A percentile compares a stretch with the other conserved stretches of the same genome.
These are phyloP conservation scores for Pygmarrhopalites habei DNA, from an alignment of 1,140 invertebrate genomes.

Conservation along the genomic window DNA sequence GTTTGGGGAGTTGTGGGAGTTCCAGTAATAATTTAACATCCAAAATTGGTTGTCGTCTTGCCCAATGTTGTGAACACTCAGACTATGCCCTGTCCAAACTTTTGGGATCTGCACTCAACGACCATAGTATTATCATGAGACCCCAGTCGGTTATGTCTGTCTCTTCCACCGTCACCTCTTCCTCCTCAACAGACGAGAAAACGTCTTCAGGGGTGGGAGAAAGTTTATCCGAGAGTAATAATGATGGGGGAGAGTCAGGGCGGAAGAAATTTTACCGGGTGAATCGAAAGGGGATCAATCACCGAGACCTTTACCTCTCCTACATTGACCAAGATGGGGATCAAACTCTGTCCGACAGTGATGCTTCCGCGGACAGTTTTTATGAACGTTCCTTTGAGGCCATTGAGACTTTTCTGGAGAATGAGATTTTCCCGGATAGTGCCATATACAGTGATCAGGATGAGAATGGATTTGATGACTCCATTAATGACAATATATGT, in stretches of 20 bases:
- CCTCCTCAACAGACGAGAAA: conserved; percentile 51
- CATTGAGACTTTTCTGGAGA: conserved; percentile 55
- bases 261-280: conserved; percentile 22
- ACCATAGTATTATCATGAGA: conserved; percentile 38
- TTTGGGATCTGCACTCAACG: conserved; percentile 48
- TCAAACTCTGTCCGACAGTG: conserved; percentile 27
- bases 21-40: conserved; percentile 65
- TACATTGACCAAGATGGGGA: conserved; percentile 36
- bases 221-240: conserved; percentile 7
- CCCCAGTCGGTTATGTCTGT: conserved; percentile 53
- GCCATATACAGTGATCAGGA: conserved; percentile 73
- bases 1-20: conserved; percentile 48
- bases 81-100: conserved; percentile 73
- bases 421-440: conserved; percentile 68
- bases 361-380: conserved; percentile 53
- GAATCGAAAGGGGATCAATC: conserved; percentile 35
- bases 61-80: conserved; percentile 53
- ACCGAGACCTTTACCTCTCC: conserved; percentile 35
- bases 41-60: conserved; percentile 72
- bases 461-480: conserved; percentile 41
- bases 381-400: conserved; percentile 69
- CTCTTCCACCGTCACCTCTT: conserved; percentile 46
- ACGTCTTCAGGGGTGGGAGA: not conserved
- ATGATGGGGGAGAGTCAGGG: not conserved
- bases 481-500: not conserved